These are phyloP conservation scores for Plagodis dolabraria DNA, from an alignment of 2,888 invertebrate genomes.

Conservation along the genomic window DNA sequence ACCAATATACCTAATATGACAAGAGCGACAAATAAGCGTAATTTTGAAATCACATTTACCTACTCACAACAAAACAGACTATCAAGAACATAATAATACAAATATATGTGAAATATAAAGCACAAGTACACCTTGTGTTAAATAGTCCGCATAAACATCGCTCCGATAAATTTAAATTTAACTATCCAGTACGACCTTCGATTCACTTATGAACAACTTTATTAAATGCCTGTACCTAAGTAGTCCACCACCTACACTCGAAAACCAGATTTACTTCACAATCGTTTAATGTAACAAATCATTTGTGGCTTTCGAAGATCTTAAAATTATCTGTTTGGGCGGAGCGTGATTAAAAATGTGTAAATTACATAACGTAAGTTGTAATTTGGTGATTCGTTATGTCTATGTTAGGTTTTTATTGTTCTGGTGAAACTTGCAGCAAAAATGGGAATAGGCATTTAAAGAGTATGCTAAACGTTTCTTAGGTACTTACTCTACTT, in stretches of 20 bases:
- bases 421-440: too few species aligned
- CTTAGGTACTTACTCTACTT: too few species aligned
- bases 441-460: too few species aligned
- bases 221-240: slow-evolving; percentile 2
- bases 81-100: too few species aligned
- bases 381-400: too few species aligned
- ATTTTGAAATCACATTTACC: too few species aligned
- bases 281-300: slow-evolving; percentile 15
- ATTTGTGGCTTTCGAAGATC: slow-evolving; percentile 7
- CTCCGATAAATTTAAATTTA: slow-evolving; percentile 38
- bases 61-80: too few species aligned
- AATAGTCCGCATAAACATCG: slow-evolving; percentile 35
- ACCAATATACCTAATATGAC: too few species aligned
- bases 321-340: slow-evolving; percentile 2
- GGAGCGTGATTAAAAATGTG: not conserved
- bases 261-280: slow-evolving; percentile 19
- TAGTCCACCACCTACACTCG: slow-evolving; percentile 19
- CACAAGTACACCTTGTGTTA: slow-evolving; percentile 39
- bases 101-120: slow-evolving; percentile 2
- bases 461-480: too few species aligned
- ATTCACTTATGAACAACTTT: slow-evolving; percentile 17
- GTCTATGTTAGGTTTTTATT: too few species aligned
- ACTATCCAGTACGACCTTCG: slow-evolving; percentile 33
- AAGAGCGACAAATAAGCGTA: too few species aligned
- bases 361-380: too few species aligned